Conservation (phyloP, 2,797 vertebrate species). For the Poliocrania exsul region DNA sequence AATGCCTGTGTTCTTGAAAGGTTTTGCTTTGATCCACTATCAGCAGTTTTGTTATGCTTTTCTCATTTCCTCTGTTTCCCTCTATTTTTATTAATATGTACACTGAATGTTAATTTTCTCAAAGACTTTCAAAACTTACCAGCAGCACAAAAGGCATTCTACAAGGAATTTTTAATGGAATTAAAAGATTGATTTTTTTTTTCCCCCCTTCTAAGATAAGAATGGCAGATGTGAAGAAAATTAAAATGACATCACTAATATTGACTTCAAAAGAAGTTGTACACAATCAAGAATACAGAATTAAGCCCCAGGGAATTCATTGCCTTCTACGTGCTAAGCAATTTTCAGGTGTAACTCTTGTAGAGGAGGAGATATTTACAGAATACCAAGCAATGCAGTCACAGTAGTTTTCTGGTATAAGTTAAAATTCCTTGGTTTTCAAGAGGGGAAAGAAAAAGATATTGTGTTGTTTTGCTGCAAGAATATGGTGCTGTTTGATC, state of each 20-base stretch:
- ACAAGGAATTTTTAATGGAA: conserved; percentile 44
- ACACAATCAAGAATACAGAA: conserved; percentile 17
- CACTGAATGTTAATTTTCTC: conserved; percentile 38
- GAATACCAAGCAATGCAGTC: conserved; percentile 6
- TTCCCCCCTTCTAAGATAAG: not conserved
- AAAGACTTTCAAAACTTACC: not conserved
- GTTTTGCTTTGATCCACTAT: not conserved
- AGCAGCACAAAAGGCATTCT: not conserved
- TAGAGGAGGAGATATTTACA: conserved; percentile 22
- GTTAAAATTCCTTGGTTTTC: conserved; percentile 8
- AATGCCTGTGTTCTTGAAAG: not conserved
- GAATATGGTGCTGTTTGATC: not conserved
- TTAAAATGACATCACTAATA: conserved; percentile 51
- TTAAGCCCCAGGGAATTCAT: conserved; percentile 39
- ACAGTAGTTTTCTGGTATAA: not conserved
- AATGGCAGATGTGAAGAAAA: conserved; percentile 62
- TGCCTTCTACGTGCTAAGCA: conserved; percentile 24
- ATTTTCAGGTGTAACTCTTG: conserved; percentile 47
- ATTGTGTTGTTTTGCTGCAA: not conserved
- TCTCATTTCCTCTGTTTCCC: not conserved
- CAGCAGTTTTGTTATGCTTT: conserved; percentile 11
- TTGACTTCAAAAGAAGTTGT: conserved; percentile 61
- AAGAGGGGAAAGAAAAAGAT: not conserved
- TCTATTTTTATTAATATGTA: conserved; percentile 28
- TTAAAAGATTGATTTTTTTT: not conserved